Evolutionary conservation across 2,113 vertebrate species (phyloP).

Genomic region (Toxotes jaculatrix): DNA sequence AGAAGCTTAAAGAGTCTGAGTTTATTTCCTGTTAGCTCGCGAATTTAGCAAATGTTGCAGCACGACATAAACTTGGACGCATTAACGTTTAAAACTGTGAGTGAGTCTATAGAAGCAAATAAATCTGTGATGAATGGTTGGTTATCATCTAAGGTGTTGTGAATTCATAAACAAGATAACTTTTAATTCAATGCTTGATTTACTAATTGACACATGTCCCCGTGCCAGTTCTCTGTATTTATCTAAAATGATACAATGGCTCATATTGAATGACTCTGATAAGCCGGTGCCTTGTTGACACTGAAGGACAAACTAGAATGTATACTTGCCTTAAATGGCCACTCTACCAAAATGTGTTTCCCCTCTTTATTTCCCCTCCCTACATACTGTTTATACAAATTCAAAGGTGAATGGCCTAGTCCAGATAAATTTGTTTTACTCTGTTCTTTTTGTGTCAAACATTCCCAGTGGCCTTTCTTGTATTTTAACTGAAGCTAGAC

Average conservation of each 20-base stretch:
- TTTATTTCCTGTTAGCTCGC: background rate
- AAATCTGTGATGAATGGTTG: background rate
- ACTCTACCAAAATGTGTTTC: conserved; percentile 53
- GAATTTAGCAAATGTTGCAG: conserved; percentile 13
- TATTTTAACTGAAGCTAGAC: conserved; percentile 41
- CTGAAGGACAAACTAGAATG: conserved; percentile 65
- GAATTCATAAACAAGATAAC: background rate
- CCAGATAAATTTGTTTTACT: conserved; percentile 21
- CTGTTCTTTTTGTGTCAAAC: conserved; percentile 26
- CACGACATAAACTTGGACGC: conserved; percentile 1
- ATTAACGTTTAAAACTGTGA: conserved; percentile 20
- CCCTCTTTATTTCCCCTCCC: background rate
- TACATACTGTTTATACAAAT: conserved; percentile 12
- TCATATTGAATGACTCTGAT: conserved; percentile 48
- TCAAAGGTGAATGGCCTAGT: conserved; percentile 23
- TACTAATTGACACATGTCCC: background rate
- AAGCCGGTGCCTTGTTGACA: conserved; percentile 70
- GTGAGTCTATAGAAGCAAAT: conserved; percentile 1
- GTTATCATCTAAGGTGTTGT: background rate
- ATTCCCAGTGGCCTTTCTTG: conserved; percentile 67
- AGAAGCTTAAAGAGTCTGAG: background rate
- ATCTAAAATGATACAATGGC: conserved; percentile 28
- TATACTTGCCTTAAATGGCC: conserved; percentile 77
- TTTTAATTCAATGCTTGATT: conserved; percentile 5
- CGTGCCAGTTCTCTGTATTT: conserved; percentile 47